Conservation (phyloP, 2,888 invertebrate species). For the Elegia similella region DNA sequence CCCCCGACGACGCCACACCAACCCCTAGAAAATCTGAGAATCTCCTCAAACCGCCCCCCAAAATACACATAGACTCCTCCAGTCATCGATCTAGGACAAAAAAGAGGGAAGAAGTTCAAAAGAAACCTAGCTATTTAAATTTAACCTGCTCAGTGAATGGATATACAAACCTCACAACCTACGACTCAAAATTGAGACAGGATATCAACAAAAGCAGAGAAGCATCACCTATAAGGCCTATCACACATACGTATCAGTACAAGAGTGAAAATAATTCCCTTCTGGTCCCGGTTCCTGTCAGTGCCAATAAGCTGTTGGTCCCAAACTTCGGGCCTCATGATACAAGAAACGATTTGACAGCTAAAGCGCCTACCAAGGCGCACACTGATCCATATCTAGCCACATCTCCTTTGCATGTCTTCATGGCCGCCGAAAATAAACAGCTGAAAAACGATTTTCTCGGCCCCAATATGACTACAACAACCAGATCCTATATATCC, state of each 20-base stretch:
- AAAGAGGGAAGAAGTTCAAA: slow-evolving; percentile 71
- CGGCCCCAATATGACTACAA: slow-evolving; percentile 71
- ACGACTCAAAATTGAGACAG: slow-evolving; percentile 90
- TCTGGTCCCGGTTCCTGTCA: slow-evolving; percentile 72
- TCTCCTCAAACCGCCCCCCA: slow-evolving; percentile 68
- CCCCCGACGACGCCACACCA: slow-evolving; percentile 53
- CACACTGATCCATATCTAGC: slow-evolving; percentile 71
- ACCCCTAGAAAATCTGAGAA: slow-evolving; percentile 60
- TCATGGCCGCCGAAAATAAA: slow-evolving; percentile 75
- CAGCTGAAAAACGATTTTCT: slow-evolving; percentile 76
- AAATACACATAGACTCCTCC: slow-evolving; percentile 58
- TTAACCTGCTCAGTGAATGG: slow-evolving; percentile 95
- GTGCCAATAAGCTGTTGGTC: slow-evolving; percentile 79
- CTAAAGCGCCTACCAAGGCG: slow-evolving; percentile 78
- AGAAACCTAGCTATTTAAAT: slow-evolving; percentile 93
- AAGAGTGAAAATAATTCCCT: slow-evolving; percentile 68
- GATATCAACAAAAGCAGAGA: slow-evolving; percentile 87
- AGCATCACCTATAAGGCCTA: slow-evolving; percentile 86
- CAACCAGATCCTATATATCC: slow-evolving; percentile 64
- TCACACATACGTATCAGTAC: slow-evolving; percentile 73
- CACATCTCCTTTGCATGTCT: slow-evolving; percentile 66
- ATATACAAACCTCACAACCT: slow-evolving; percentile 92
- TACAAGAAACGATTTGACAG: slow-evolving; percentile 70
- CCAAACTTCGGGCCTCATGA: slow-evolving; percentile 78
- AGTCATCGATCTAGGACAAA: slow-evolving; percentile 68